A percentile compares a stretch with the other conserved stretches of the same genome.
Conservation (phyloP, 2,888 invertebrate genomes). For the Lepas anatifera region DNA sequence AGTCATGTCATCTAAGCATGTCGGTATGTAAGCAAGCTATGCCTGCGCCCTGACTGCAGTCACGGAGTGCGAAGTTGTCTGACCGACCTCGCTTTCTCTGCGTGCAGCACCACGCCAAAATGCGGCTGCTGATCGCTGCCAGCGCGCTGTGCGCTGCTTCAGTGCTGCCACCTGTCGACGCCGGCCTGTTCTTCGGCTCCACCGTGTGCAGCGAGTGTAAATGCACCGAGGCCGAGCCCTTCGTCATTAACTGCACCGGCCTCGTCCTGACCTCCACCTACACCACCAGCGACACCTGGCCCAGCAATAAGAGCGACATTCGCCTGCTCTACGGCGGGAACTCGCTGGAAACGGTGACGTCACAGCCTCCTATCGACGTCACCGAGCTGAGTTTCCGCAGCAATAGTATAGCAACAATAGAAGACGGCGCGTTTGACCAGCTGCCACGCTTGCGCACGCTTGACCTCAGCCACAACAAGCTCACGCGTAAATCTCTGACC, state of each 20-base stretch:
- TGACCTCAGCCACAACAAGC: not conserved
- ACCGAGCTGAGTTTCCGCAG: not conserved
- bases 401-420: not conserved
- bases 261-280: not conserved
- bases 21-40: no score
- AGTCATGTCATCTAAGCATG: no score
- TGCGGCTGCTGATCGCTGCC: not conserved
- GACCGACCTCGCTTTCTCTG: no score
- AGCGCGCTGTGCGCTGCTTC: not conserved
- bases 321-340: not conserved
- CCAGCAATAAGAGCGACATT: not conserved
- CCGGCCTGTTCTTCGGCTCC: not conserved
- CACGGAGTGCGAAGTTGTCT: no score
- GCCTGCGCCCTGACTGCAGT: no score
- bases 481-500: not conserved
- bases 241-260: not conserved
- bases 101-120: no score
- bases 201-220: not conserved
- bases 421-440: not conserved
- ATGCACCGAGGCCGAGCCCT: not conserved
- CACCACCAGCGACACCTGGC: not conserved
- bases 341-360: not conserved
- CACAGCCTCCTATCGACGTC: not conserved
- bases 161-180: not conserved
- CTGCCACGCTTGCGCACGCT: not conserved